Conservation (phyloP, 2,113 vertebrate genomes). For the Brachyhypopomus occidentalis region DNA sequence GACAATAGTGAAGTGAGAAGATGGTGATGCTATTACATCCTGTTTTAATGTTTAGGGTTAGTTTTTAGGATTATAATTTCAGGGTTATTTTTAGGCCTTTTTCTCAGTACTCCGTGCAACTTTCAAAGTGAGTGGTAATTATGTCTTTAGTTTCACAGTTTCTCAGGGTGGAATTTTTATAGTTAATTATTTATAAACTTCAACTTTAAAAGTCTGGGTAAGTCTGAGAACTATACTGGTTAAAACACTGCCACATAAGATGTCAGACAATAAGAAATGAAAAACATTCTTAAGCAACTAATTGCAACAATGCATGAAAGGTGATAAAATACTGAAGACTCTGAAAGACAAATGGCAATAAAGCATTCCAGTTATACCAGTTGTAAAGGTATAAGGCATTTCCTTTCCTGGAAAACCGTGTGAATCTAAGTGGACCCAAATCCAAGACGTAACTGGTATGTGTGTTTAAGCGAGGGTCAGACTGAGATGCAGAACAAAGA, state of each 20-base stretch:
- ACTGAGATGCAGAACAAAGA: background rate
- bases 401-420: too few species aligned
- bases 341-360: background rate
- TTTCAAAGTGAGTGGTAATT: constrained; percentile 13
- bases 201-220: background rate
- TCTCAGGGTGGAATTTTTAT: background rate
- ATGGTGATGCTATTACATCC: background rate
- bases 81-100: background rate
- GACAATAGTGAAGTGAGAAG: background rate
- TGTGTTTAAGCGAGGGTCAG: constrained; percentile 18
- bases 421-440: too few species aligned
- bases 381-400: too few species aligned
- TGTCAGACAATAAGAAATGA: background rate
- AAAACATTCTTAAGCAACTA: background rate
- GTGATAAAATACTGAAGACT: background rate
- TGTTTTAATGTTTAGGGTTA: background rate
- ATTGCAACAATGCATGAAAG: background rate
- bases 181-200: background rate
- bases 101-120: background rate
- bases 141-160: background rate
- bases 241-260: background rate
- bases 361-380: background rate
- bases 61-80: too few species aligned
- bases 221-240: background rate
- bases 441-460: background rate